These are phyloP conservation scores for Tachysurus fulvidraco DNA, from an alignment of 2,113 vertebrate genomes.

Conservation along the genomic window DNA sequence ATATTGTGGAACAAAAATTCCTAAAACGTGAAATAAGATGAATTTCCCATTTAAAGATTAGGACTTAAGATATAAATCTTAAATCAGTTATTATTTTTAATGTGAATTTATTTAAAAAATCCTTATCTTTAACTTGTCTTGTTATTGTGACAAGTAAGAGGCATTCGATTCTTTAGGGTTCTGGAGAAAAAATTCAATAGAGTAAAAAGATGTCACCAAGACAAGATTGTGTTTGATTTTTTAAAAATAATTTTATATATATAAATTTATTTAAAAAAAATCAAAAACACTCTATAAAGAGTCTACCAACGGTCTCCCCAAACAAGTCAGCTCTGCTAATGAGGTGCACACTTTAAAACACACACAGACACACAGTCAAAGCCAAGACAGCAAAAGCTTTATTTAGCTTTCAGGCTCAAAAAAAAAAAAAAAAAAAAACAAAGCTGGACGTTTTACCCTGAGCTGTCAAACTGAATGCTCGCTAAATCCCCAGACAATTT, in stretches of 20 bases:
- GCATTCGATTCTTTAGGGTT: not conserved
- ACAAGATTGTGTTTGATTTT: no score
- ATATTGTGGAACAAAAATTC: not conserved
- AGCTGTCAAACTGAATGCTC: conserved; percentile 30
- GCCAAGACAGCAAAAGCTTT: not conserved
- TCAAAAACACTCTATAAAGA: no score
- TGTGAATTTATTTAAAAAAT: not conserved
- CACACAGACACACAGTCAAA: not conserved
- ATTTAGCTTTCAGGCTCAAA: not conserved
- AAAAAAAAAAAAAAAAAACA: not conserved
- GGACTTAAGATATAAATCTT: not conserved
- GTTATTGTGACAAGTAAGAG: not conserved
- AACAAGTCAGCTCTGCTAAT: not conserved
- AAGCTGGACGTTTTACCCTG: not conserved
- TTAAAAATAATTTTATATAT: no score
- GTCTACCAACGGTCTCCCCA: no score
- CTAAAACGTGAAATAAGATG: not conserved
- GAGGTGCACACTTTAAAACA: not conserved
- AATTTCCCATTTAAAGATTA: not conserved
- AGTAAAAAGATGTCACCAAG: not conserved
- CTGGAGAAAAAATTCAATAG: not conserved
- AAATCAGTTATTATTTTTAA: not conserved
- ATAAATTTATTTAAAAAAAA: no score
- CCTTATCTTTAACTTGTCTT: not conserved
- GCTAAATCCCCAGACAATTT: not conserved